phyloP scores from a whole-genome alignment of 1,140 invertebrate genomes.

The Papilio machaon region DNA sequence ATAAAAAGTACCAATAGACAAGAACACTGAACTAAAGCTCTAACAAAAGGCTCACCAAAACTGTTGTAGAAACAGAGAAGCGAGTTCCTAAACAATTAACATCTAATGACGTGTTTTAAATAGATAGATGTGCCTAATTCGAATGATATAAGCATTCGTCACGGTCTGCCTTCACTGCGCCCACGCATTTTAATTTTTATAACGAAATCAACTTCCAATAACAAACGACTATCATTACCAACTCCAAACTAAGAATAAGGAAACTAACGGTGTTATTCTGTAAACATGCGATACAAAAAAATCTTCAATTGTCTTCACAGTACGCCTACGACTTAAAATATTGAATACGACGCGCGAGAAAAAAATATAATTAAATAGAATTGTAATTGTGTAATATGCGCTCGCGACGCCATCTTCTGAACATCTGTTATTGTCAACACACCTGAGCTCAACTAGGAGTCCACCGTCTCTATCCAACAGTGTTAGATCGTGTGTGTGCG shows the following conservation, averaged over 20 bases:
- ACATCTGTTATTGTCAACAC: slow-evolving; percentile 81
- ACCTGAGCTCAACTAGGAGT: slow-evolving; percentile 66
- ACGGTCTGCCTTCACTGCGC: slow-evolving; percentile 10
- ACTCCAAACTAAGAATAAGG: slow-evolving; percentile 61
- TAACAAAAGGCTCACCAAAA: not conserved
- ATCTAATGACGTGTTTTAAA: slow-evolving; percentile 27
- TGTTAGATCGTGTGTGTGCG: slow-evolving; percentile 34
- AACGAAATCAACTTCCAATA: slow-evolving; percentile 28
- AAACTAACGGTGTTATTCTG: slow-evolving; percentile 59
- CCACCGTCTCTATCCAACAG: slow-evolving; percentile 54
- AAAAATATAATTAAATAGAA: slow-evolving; percentile 80
- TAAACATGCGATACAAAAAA: slow-evolving; percentile 60
- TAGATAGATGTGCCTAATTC: slow-evolving; percentile 29
- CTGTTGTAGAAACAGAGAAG: not conserved
- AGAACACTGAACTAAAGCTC: not conserved
- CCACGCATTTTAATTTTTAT: slow-evolving; percentile 22
- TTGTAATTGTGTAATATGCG: slow-evolving; percentile 80
- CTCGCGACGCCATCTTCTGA: slow-evolving; percentile 67
- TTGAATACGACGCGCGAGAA: slow-evolving; percentile 64
- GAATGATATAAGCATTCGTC: slow-evolving; percentile 13
- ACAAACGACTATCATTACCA: slow-evolving; percentile 48
- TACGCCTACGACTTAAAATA: slow-evolving; percentile 61
- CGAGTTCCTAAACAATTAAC: not conserved
- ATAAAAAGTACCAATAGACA: not conserved
- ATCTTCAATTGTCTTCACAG: slow-evolving; percentile 61